Evolutionary conservation across 2,888 invertebrate species (phyloP), one percentile per base, ranked within the genome.

Genomic region (Apamea crenata): DNA sequence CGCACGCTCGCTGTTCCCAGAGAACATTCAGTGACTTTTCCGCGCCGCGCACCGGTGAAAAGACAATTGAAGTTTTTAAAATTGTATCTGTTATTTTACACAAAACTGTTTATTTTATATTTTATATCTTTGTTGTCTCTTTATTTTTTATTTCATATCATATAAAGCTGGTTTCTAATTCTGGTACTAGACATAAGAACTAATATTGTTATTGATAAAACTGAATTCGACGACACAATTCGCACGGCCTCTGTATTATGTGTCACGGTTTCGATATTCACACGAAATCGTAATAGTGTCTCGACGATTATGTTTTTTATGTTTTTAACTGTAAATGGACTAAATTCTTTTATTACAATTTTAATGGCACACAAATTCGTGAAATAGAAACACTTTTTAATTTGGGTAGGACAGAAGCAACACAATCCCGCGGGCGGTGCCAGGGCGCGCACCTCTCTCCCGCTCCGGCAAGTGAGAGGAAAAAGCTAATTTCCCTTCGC

Each of bases 401-500:
- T 72, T 67, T 59, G 29, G 32, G 32, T 61, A 71, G 40, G 10
- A 61, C 18, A 66, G 21, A 44, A 50, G 53, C 80, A 65, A 16
- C 25, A 50, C 67, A 53, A 53, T 25, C 59, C 44, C 50, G n/a
- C 75, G 36, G 70, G 18, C 61, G 66, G 12, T 18, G 12, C 79
- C 78, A 36, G 44, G 74, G 61, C 72, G 74, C 73, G 63, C 69
- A 44, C 77, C 72, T 44, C 74, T 69, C 69, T 81, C 84, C 68
- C 82, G 72, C 67, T 66, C 69, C 87, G 88, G 83, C 82, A 88
- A 91, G 90, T 88, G 90, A 85, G 92, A 93, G 94, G 94, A 94
- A 95, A 96, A 95, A 95, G 94, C 94, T 95, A 95, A 96, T 95
- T 95, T 95, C 95, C 95, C 93, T 87, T 83, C 88, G 89, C 94